phyloP scores from a whole-genome alignment of 2,888 invertebrate species.

The Lasioglossum malachurum region DNA sequence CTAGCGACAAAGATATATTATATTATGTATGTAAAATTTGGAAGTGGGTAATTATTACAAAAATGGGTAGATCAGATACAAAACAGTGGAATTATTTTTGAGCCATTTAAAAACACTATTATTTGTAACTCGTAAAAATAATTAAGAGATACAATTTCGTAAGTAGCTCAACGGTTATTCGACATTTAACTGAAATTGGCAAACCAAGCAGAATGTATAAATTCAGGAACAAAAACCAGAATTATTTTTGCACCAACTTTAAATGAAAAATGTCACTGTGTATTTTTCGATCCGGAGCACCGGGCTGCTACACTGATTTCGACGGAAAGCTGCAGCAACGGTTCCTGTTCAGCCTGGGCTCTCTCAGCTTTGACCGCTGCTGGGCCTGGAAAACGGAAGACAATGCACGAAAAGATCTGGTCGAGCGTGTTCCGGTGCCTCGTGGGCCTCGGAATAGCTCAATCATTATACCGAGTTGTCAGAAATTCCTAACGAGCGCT shows the following conservation, averaged over 20 bases:
- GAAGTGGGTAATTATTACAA: too few species aligned
- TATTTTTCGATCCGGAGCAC: not conserved
- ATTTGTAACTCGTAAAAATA: too few species aligned
- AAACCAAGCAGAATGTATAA: too few species aligned
- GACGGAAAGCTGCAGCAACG: not conserved
- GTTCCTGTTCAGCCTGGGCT: not conserved
- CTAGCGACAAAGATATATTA: too few species aligned
- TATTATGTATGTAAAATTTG: too few species aligned
- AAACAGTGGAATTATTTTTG: too few species aligned
- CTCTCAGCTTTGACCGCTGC: not conserved
- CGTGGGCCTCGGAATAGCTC: not conserved
- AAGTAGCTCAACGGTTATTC: too few species aligned
- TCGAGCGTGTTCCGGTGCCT: slow-evolving; percentile 10
- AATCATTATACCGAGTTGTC: slow-evolving; percentile 5
- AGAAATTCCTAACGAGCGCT: slow-evolving; percentile 4
- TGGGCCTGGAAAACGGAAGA: slow-evolving; percentile 6
- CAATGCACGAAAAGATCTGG: slow-evolving; percentile 11
- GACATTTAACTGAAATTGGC: too few species aligned
- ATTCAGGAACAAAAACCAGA: too few species aligned
- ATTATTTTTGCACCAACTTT: not conserved
- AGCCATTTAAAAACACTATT: too few species aligned
- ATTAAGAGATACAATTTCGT: too few species aligned
- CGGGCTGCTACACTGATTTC: not conserved
- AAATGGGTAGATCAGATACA: too few species aligned
- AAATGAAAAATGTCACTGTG: not conserved